Conservation (phyloP, 2,888 invertebrate species). For the Neoscelio sp. region DNA sequence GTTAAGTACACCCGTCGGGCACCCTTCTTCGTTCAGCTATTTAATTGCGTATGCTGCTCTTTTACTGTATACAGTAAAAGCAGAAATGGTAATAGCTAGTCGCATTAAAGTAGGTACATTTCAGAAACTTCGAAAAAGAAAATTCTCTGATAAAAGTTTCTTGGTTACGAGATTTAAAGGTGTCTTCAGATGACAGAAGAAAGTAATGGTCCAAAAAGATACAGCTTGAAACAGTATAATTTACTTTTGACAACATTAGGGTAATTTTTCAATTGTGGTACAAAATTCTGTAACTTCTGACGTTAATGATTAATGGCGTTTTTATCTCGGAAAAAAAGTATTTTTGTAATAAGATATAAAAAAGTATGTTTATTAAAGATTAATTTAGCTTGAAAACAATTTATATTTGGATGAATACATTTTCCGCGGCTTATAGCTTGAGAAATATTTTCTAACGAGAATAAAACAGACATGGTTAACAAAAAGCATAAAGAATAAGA, state of each 20-base stretch:
- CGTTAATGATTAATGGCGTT: slow-evolving; percentile 3
- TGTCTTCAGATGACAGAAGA: slow-evolving; percentile 57
- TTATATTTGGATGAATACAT: slow-evolving; percentile 27
- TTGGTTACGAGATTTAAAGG: slow-evolving; percentile 61
- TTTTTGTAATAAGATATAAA: too few species aligned
- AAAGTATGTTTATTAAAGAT: slow-evolving; percentile 32
- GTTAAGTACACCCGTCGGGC: slow-evolving; percentile 60
- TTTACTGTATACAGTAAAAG: slow-evolving; percentile 57
- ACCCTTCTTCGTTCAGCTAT: slow-evolving; percentile 55
- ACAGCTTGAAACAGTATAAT: slow-evolving; percentile 40
- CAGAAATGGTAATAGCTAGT: slow-evolving; percentile 61
- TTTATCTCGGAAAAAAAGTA: not conserved
- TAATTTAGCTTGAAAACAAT: slow-evolving; percentile 35
- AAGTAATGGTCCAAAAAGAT: slow-evolving; percentile 58
- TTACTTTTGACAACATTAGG: slow-evolving; percentile 37
- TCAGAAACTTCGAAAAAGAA: slow-evolving; percentile 61
- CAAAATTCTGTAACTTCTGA: not conserved
- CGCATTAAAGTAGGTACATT: slow-evolving; percentile 62
- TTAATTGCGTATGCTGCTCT: slow-evolving; percentile 62
- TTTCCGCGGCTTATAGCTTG: slow-evolving; percentile 17
- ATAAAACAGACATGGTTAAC: slow-evolving; percentile 34
- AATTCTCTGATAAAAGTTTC: slow-evolving; percentile 62
- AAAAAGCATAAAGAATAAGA: slow-evolving; percentile 37
- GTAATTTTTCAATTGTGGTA: slow-evolving; percentile 26
- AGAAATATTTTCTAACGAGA: slow-evolving; percentile 47